Percentiles rank a stretch among this genome's conserved stretches.
These are phyloP conservation scores for Spheniscus mendiculus DNA, from an alignment of 2,113 vertebrate genomes.

Conservation along the genomic window DNA sequence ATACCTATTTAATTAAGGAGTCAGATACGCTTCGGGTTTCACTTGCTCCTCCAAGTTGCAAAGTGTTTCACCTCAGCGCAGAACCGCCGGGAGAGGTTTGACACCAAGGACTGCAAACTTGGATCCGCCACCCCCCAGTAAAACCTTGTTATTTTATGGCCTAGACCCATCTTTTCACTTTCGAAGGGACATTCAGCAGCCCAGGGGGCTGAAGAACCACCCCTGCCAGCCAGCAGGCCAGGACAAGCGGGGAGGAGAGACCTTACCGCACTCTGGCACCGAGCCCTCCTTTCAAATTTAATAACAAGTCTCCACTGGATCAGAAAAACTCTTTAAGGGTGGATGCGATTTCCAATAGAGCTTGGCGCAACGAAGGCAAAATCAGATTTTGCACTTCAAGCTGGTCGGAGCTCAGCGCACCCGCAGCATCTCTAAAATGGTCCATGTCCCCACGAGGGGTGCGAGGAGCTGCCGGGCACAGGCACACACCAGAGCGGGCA, in stretches of 20 bases:
- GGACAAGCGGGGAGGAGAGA: background rate
- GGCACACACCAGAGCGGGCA: background rate
- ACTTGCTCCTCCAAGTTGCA: slow-evolving; percentile 8
- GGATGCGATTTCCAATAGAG: background rate
- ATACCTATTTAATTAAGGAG: slow-evolving; percentile 59
- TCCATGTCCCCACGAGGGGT: background rate
- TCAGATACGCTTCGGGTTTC: slow-evolving; percentile 47
- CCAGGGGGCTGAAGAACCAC: background rate
- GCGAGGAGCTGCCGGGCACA: background rate
- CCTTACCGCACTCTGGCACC: rapidly evolving
- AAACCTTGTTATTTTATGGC: background rate
- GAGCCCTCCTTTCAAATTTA: background rate
- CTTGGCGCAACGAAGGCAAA: background rate
- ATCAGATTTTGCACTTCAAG: background rate
- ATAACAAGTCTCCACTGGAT: background rate
- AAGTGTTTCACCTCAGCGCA: background rate
- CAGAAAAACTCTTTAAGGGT: background rate
- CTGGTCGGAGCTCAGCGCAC: rapidly evolving
- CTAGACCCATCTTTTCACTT: background rate
- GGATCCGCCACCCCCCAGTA: background rate
- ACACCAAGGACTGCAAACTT: background rate
- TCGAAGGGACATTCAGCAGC: background rate
- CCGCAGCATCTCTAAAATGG: rapidly evolving
- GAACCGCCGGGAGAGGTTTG: background rate
- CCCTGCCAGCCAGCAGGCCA: background rate